A percentile compares a stretch with the other conserved stretches of the same genome.
phyloP scores from a whole-genome alignment of 2,888 invertebrate genomes.

The Cremastinae sp. region DNA sequence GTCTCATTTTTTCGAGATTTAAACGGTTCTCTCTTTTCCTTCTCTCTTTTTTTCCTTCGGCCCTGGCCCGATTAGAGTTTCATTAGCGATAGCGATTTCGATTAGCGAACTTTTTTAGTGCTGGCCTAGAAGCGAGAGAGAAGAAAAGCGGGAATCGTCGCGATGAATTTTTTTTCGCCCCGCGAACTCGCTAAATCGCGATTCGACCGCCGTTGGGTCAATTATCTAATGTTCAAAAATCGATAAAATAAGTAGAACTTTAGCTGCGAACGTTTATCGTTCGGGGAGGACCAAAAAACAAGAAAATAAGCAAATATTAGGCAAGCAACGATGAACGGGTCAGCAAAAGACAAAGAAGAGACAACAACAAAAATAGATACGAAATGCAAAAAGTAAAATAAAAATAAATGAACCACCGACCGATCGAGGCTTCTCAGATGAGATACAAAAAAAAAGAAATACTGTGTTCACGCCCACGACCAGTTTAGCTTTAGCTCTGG shows the following conservation, averaged over 20 bases:
- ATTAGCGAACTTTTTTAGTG: too few relatives aligned
- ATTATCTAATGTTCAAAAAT: conserved; percentile 60
- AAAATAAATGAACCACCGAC: conserved; percentile 42
- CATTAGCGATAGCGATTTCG: too few relatives aligned
- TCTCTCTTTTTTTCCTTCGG: conserved; percentile 1
- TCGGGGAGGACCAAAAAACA: conserved; percentile 44
- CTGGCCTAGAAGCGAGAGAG: not conserved
- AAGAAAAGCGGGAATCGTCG: not conserved
- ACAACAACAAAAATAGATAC: not conserved
- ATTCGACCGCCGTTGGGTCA: conserved; percentile 57
- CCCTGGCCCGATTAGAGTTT: conserved; percentile 3
- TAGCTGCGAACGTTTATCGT: conserved; percentile 57
- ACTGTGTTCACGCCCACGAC: conserved; percentile 63
- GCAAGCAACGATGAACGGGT: too few relatives aligned
- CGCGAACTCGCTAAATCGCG: conserved; percentile 16
- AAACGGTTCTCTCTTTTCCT: not conserved
- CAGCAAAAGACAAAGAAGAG: not conserved
- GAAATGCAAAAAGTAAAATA: not conserved
- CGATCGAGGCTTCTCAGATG: conserved; percentile 59
- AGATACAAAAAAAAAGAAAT: conserved; percentile 57
- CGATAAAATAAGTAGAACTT: conserved; percentile 52
- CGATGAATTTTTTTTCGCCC: not conserved
- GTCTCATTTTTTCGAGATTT: too few relatives aligned
- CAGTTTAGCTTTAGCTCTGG: conserved; percentile 52
- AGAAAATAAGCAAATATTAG: not conserved